Base-by-base conservation (phyloP, 1,140 invertebrate species). In the Zaprionus africanus region DNA sequence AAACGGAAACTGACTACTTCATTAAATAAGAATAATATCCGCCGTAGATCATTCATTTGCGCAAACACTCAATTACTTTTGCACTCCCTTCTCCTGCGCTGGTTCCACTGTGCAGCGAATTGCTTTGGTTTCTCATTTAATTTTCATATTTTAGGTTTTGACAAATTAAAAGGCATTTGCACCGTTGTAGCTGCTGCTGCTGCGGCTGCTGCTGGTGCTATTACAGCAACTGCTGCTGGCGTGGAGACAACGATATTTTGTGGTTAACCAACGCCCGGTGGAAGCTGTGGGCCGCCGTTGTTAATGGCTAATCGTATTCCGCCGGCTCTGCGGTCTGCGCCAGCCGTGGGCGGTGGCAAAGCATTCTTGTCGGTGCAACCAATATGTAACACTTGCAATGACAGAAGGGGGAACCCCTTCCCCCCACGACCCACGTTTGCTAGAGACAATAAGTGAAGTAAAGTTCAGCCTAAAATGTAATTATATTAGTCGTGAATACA, bases 121-220 rank as follows among this genome's bases (percentile, higher is more conserved):
- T 87, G 78, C 78, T 90, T 87, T 84, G 84, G 84, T 84, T 87
- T 88, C 85, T 81, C 83, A 88, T 87, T 88, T 88, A 87, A 87
- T 87, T 87, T 87, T 90, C 86, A 90, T 90, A 90, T 90, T 90
- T 90, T 83, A 90, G 74, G 79, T 86, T 91, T 85, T 90, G 86
- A 90, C 86, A 90, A 90, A 90, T 90, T 90, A 90, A 90, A 90
- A 90, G 85, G 81, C 85, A 90, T 90, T 90, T 90, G 83, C 84
- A 87, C 85, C 81, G 81, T 84, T 87, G 84, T 84, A 59, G 72
- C 83, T 78, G 79, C 76, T 70, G 54, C 58, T 70, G 54, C 58
- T 41, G 26, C 15, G 17, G 24, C 26, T 15, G 36, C 12, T 26
- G 54, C 11, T 36, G 28, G 19, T 62, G 63, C 19, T 46, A 22